These are phyloP conservation scores for Rhabditophanes sp. DNA, from an alignment of 2,888 invertebrate genomes.

Conservation along the genomic window DNA sequence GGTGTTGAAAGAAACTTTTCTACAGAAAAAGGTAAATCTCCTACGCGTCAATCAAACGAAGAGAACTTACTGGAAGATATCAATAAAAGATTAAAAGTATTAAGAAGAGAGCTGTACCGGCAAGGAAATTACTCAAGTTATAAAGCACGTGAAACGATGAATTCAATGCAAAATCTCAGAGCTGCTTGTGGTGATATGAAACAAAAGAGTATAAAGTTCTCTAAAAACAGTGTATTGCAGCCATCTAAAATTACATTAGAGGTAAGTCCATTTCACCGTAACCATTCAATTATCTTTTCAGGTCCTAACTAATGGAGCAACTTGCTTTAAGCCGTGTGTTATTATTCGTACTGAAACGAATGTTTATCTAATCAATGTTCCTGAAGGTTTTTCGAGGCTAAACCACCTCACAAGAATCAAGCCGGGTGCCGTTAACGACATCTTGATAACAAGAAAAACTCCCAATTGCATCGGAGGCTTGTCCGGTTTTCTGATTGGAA, in stretches of 20 bases:
- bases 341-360: constrained; percentile 27
- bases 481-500: constrained; percentile 26
- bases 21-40: too few relatives aligned
- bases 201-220: constrained; percentile 14
- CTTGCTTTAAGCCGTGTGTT: constrained; percentile 27
- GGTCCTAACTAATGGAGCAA: constrained; percentile 37
- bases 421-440: constrained; percentile 20
- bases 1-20: too few relatives aligned
- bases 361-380: constrained; percentile 38
- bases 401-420: constrained; percentile 21
- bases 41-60: too few relatives aligned
- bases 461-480: constrained; percentile 35
- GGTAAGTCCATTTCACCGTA: not conserved
- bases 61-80: too few relatives aligned
- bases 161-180: constrained; percentile 13
- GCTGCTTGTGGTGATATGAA: constrained; percentile 20
- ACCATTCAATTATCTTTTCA: constrained; percentile 5
- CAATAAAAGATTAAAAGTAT: too few relatives aligned
- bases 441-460: constrained; percentile 32
- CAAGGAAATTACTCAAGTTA: too few relatives aligned
- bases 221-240: not conserved
- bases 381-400: constrained; percentile 26
- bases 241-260: not conserved
- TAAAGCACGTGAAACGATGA: constrained; percentile 17
- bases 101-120: too few relatives aligned